These are phyloP conservation scores for Hipposideros larvatus DNA, from an alignment of 2,797 vertebrate species.

Conservation along the genomic window DNA sequence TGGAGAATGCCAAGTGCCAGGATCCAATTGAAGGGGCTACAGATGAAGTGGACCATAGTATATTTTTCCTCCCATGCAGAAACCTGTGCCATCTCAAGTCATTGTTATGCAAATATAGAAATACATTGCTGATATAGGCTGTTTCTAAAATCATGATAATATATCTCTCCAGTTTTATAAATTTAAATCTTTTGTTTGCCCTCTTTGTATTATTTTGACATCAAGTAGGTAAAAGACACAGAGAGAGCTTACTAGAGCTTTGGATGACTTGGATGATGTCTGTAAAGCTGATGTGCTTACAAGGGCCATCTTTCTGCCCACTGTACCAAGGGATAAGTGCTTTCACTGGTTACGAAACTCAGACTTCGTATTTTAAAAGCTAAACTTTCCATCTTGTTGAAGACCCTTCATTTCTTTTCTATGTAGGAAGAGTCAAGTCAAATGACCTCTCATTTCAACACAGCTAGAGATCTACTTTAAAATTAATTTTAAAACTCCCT, in stretches of 20 bases:
- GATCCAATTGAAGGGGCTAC: neutral
- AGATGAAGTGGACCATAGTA: neutral
- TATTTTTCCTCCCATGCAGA: neutral
- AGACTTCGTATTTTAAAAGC: slow-evolving; percentile 39
- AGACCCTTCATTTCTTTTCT: neutral
- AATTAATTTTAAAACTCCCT: neutral
- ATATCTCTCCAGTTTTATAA: neutral
- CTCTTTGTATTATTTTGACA: neutral
- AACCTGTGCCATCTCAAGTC: neutral
- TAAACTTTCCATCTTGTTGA: neutral
- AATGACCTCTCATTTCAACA: neutral
- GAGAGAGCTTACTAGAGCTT: neutral
- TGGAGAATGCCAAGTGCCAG: neutral
- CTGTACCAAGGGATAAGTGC: neutral
- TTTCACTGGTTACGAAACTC: neutral
- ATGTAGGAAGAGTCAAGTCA: neutral
- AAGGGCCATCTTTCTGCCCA: neutral
- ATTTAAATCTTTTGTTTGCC: neutral
- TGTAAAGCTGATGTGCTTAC: neutral
- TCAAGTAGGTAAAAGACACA: neutral
- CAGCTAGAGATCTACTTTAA: neutral
- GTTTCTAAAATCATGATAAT: neutral
- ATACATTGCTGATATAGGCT: neutral
- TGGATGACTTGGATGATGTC: neutral
- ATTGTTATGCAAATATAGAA: neutral